Base-by-base conservation (phyloP, 2,888 invertebrate genomes). In the Limenitis camilla region DNA sequence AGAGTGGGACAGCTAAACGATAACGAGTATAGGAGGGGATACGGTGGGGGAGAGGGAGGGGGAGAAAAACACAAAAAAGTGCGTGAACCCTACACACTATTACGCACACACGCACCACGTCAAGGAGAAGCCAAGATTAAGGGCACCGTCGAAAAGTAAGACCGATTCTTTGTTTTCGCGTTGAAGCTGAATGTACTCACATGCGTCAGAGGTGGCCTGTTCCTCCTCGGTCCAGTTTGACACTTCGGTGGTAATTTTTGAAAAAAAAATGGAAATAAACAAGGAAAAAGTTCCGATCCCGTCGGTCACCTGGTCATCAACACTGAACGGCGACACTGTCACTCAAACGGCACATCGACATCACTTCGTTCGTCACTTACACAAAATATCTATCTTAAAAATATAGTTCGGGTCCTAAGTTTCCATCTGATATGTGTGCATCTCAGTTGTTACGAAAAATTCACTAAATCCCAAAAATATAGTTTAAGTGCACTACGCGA, bases 211-310 rank as follows among this genome's bases (percentile, higher is more conserved):
- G 81, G 86, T 76, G 82, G 83, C 75, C 78, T 81, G 77, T 66
- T 81, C 86, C 76, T 80, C 85, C 74, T 85, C 86, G 79, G 81
- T 86, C 86, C 86, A 87, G 85, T 82, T 85, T 84, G 86, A 83
- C 81, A 87, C 83, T 80, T 85, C 70, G 85, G 85, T 81, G 78
- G 84, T 81, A 87, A 87, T 87, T 85, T 86, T 86, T 55, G 64
- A 55, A 53, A 58, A 59, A 59, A 58, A 60, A 61, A 53, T 53
- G 56, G 77, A 71, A 70, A 74, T 77, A 77, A 81, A 74, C 72
- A 76, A 68, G 65, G 65, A 78, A 78, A 81, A 76, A 76, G 77
- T 76, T 72, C 72, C 74, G 76, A 78, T 66, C 65, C 61, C 63
- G 64, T 65, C 45, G 27, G 76, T 78, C 79, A 81, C 78, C 77